A percentile compares a stretch with the other conserved stretches of the same genome.
These are phyloP conservation scores for Pediacus dermestoides DNA, from an alignment of 2,888 invertebrate species.

Conservation along the genomic window DNA sequence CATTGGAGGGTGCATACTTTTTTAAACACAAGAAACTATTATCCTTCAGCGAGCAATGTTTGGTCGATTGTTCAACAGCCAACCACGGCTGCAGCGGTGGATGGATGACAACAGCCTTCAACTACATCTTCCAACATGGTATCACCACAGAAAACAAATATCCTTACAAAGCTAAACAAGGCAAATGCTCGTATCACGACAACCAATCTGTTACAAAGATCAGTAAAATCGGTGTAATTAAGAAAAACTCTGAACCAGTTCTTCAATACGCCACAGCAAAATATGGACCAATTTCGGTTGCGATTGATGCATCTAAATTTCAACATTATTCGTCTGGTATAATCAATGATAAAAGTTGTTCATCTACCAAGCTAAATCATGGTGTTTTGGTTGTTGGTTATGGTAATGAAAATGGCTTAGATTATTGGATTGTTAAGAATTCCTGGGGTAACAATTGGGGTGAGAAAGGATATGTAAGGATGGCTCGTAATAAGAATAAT, in stretches of 20 bases:
- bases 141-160: constrained; percentile 80
- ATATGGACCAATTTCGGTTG: constrained; percentile 83
- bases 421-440: constrained; percentile 12
- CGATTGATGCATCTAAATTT: constrained; percentile 86
- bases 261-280: constrained; percentile 74
- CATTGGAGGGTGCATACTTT: too few relatives aligned
- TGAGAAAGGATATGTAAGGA: constrained; percentile 11
- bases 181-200: too few relatives aligned
- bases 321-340: constrained; percentile 72
- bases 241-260: too few relatives aligned
- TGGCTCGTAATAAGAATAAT: constrained; percentile 8
- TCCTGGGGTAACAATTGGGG: constrained; percentile 10
- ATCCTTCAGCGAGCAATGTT: constrained; percentile 53
- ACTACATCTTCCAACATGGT: constrained; percentile 74
- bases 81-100: constrained; percentile 85
- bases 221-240: too few relatives aligned
- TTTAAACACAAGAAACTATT: too few relatives aligned
- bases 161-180: constrained; percentile 56
- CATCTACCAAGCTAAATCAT: not conserved
- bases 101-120: constrained; percentile 70
- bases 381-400: constrained; percentile 3
- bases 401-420: constrained; percentile 8
- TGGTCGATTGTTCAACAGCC: constrained; percentile 68
- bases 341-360: too few relatives aligned
- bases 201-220: too few relatives aligned